Base-by-base conservation (phyloP, 2,113 vertebrate species). In the Sialia sialis region DNA sequence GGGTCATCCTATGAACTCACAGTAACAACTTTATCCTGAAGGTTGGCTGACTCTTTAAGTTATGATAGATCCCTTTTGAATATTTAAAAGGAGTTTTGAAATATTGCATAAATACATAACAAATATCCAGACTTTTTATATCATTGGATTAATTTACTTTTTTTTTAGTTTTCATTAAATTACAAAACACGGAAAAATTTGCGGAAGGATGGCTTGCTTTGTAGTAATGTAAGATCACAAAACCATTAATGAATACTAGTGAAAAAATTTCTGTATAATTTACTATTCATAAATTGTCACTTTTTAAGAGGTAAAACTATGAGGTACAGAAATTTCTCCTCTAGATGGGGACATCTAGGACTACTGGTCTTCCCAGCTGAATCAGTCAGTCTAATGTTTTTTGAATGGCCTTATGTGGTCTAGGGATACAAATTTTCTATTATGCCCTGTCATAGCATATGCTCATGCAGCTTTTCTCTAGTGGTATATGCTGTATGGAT, bases 1-100 rank as follows among this genome's bases (percentile, higher is more conserved):
- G 36, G 0, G 0, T 10, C 14, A 27, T 14, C 9, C 7, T 44
- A 1, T 46, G 49, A 69, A 68, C 19, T 84, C 14, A 39, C 0
- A 3, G 19, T 41, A 2, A 4, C 18, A 63, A 23, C 18, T 19
- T 52, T 27, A 63, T 21, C 2, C 5, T 5, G 2, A 72, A 54
- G 22, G 2, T 6, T 80, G 9, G 1, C 4, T 39, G 76, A 18
- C 4, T 13, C 10, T 34, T 60, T 46, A 75, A 49, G 4, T 22
- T 7, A 39, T 46, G 32, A 49, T 0, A 56, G 3, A 6, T 70
- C 0, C 46, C 12, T 79, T 22, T 59, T 2, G 2, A 55, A 21
- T 52, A 59, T 22, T 74, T 87, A 15, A 18, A 52, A 30, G 22
- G 14, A 21, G 2, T 51, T 77, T 26, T 34, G 18, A 77, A 39